phyloP scores from a whole-genome alignment of 2,888 invertebrate genomes.

The Chelonus formosanus region DNA sequence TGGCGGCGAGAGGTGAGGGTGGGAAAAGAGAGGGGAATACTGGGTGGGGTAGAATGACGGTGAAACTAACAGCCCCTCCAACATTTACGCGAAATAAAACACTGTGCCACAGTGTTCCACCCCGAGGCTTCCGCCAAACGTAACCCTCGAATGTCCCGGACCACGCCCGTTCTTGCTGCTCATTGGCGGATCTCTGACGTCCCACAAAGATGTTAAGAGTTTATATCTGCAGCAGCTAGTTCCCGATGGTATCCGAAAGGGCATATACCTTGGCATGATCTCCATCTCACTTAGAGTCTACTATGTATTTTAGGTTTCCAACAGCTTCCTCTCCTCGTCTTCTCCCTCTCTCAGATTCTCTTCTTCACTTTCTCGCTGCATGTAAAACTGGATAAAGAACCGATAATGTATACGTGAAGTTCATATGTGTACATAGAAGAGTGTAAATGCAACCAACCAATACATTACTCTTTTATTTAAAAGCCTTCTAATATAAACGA shows the following conservation, averaged over 20 bases:
- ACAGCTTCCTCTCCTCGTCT: constrained; percentile 1
- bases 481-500: constrained; percentile 52
- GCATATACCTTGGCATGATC: constrained; percentile 12
- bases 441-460: constrained; percentile 46
- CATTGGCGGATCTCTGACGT: constrained; percentile 44
- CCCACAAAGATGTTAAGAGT: constrained; percentile 54
- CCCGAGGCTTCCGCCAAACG: constrained; percentile 54
- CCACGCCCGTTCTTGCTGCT: constrained; percentile 47
- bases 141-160: constrained; percentile 35
- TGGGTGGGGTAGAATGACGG: constrained; percentile 45
- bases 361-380: neutral
- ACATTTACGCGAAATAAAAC: constrained; percentile 56
- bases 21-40: constrained; percentile 21
- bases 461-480: constrained; percentile 59
- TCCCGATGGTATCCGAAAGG: constrained; percentile 20
- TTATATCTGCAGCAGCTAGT: constrained; percentile 50
- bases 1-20: constrained; percentile 19
- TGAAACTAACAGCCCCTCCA: constrained; percentile 50
- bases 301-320: neutral
- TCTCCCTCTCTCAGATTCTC: constrained; percentile 3
- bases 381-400: constrained; percentile 6
- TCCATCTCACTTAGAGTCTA: constrained; percentile 16
- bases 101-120: constrained; percentile 62
- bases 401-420: constrained; percentile 3
- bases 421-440: constrained; percentile 9